These are phyloP conservation scores for Aquatica leii DNA, from an alignment of 2,888 invertebrate species.

Conservation along the genomic window DNA sequence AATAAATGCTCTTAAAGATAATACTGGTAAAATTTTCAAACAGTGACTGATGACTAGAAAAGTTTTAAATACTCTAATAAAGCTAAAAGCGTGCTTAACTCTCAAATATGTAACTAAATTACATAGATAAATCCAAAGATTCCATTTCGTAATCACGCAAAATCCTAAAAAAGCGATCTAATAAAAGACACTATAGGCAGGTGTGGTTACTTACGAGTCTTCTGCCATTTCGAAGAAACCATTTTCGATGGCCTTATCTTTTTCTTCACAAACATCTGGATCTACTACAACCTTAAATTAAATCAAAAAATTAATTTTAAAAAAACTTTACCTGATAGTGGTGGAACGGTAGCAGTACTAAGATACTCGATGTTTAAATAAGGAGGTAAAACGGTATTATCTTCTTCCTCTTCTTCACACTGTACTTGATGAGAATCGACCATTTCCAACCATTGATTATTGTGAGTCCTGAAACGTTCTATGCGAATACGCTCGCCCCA, in stretches of 20 bases:
- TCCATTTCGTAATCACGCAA: slow-evolving; percentile 57
- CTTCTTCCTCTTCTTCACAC: slow-evolving; percentile 61
- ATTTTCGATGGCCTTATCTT: slow-evolving; percentile 53
- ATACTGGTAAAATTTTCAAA: slow-evolving; percentile 22
- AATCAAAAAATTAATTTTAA: slow-evolving; percentile 36
- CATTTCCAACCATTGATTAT: slow-evolving; percentile 98
- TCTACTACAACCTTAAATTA: too few relatives aligned
- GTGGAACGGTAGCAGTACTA: slow-evolving; percentile 58
- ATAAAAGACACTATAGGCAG: not conserved
- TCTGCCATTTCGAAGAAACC: slow-evolving; percentile 54
- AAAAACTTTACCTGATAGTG: slow-evolving; percentile 50
- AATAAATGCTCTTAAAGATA: slow-evolving; percentile 13
- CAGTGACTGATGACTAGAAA: slow-evolving; percentile 23
- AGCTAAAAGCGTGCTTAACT: slow-evolving; percentile 15
- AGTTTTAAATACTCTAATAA: slow-evolving; percentile 4
- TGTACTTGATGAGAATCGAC: slow-evolving; percentile 75
- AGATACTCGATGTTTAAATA: slow-evolving; percentile 76
- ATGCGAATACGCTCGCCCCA: slow-evolving; percentile 94
- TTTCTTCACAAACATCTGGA: slow-evolving; percentile 53
- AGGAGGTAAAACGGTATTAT: slow-evolving; percentile 75
- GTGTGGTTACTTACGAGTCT: slow-evolving; percentile 41
- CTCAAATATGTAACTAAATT: slow-evolving; percentile 10
- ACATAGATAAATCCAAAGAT: slow-evolving; percentile 44
- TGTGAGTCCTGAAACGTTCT: slow-evolving; percentile 97
- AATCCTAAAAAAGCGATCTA: slow-evolving; percentile 44